Conservation (phyloP, 2,113 vertebrate genomes). For the Psilopogon haemacephalus region DNA sequence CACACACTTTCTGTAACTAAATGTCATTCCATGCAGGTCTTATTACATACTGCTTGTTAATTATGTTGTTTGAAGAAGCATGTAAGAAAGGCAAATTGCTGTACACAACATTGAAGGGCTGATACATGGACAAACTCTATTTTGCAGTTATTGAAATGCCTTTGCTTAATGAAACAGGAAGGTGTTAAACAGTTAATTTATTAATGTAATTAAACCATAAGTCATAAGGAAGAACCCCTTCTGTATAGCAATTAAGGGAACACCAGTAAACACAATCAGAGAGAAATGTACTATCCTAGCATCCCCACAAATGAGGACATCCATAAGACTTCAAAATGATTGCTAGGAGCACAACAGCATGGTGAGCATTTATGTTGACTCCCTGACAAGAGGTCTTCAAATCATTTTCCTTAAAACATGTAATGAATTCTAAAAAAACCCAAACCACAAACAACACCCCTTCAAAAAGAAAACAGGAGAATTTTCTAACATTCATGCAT, state of each 20-base stretch:
- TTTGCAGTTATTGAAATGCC: neutral
- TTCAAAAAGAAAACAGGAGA: neutral
- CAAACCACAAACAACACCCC: accelerated
- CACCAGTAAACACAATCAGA: neutral
- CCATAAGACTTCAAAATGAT: neutral
- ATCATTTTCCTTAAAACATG: neutral
- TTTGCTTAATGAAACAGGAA: neutral
- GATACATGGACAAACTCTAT: neutral
- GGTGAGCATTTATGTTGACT: neutral
- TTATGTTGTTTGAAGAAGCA: neutral
- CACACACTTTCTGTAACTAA: neutral
- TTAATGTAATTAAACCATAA: neutral
- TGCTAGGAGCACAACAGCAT: neutral
- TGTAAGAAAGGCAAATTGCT: neutral
- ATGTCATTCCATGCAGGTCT: neutral
- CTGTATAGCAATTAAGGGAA: neutral
- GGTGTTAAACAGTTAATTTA: neutral
- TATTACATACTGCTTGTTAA: neutral
- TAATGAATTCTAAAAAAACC: neutral
- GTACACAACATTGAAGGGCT: neutral
- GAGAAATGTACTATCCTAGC: neutral
- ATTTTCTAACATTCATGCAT: neutral
- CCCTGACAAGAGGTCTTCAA: neutral
- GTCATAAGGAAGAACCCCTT: neutral
- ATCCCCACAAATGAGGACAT: neutral